Evolutionary conservation across 64 coral and sea anemone genomes (phyloP).

Genomic region (Montipora efflorescens): DNA sequence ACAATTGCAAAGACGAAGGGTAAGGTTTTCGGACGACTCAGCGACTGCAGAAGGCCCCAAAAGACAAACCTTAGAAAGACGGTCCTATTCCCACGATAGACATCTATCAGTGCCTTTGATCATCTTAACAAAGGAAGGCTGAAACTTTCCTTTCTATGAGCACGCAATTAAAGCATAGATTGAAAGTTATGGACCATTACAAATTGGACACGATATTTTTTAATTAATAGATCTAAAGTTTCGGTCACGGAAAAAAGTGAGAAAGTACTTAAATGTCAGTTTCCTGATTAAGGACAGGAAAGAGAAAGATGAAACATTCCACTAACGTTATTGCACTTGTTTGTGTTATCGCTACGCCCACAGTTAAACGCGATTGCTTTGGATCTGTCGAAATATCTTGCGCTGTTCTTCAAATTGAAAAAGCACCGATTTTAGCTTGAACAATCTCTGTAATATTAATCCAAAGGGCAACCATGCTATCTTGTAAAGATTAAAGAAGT

Average conservation of each 20-base stretch:
- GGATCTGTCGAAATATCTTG: no score
- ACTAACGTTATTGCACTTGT: no score
- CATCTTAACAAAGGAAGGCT: background rate
- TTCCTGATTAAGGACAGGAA: background rate
- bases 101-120: background rate
- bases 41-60: background rate
- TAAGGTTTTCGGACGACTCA: background rate
- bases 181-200: background rate
- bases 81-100: background rate
- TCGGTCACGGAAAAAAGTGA: background rate
- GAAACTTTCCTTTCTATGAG: background rate
- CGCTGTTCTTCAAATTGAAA: no score
- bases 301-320: background rate
- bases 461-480: background rate
- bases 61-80: background rate
- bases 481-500: background rate
- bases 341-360: no score
- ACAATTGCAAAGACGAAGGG: background rate
- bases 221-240: background rate
- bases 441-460: background rate
- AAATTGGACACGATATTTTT: background rate
- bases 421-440: no score
- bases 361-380: no score
- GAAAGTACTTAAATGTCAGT: background rate
- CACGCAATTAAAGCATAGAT: background rate